A percentile compares a stretch with the other conserved stretches of the same genome.
These are phyloP conservation scores for Ormyrus labotus DNA, from an alignment of 2,888 invertebrate species.

Conservation along the genomic window DNA sequence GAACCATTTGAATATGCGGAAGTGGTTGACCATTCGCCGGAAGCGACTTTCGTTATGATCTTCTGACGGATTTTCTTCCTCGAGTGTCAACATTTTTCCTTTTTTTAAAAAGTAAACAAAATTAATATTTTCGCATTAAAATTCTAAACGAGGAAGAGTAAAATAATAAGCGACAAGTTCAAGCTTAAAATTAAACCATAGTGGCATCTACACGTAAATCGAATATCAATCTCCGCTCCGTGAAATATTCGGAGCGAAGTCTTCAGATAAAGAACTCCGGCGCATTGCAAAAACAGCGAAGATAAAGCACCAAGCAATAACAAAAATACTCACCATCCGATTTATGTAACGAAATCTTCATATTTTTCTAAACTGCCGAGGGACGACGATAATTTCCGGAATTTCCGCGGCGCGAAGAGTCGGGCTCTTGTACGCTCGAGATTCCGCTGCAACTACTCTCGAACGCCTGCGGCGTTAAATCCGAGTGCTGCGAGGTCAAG, in stretches of 20 bases:
- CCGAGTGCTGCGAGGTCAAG: conserved; percentile 23
- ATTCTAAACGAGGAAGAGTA: background rate
- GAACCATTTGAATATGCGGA: conserved; percentile 45
- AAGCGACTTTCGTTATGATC: background rate
- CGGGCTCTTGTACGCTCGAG: background rate
- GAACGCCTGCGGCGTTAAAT: background rate
- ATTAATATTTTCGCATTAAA: background rate
- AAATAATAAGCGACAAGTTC: background rate
- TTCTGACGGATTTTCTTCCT: conserved; percentile 14
- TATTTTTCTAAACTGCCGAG: background rate
- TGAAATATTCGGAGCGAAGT: too few relatives aligned
- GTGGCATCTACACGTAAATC: too few relatives aligned
- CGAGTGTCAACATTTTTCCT: conserved; percentile 37
- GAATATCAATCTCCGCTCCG: too few relatives aligned
- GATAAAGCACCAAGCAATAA: conserved; percentile 5
- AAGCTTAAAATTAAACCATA: background rate
- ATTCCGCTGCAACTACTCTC: background rate
- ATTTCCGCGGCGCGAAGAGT: background rate
- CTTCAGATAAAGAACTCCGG: too few relatives aligned
- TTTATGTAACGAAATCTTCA: conserved; percentile 32
- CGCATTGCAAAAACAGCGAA: background rate
- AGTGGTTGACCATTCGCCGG: background rate
- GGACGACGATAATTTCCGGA: background rate
- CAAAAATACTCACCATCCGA: conserved; percentile 24
- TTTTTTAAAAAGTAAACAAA: conserved; percentile 1